Conservation (phyloP, 2,888 invertebrate species). For the Melanostoma mellinum region DNA sequence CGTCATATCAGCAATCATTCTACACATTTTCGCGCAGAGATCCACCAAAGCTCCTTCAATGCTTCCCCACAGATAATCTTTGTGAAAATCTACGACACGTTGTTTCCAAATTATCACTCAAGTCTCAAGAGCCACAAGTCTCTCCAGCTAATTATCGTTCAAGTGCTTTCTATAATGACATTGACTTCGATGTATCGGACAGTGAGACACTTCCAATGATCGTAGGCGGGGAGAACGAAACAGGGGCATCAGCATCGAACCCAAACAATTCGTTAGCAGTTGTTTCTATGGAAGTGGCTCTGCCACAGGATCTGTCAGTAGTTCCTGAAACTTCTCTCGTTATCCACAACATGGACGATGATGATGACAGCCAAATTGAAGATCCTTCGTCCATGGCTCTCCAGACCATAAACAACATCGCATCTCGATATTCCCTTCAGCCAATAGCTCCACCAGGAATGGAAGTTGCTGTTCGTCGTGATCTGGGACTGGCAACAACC, state of each 20-base stretch:
- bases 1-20: conserved; percentile 74
- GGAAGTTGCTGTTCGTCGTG: conserved; percentile 81
- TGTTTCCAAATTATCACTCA: conserved; percentile 85
- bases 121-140: conserved; percentile 84
- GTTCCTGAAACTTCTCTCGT: conserved; percentile 81
- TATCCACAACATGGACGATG: conserved; percentile 78
- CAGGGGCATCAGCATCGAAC: conserved; percentile 75
- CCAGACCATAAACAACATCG: conserved; percentile 74
- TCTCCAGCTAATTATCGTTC: conserved; percentile 83
- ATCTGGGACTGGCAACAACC: conserved; percentile 77
- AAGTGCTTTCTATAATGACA: conserved; percentile 87
- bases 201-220: conserved; percentile 83
- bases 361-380: conserved; percentile 76
- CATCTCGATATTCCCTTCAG: conserved; percentile 78
- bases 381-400: conserved; percentile 75
- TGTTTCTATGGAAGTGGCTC: conserved; percentile 81
- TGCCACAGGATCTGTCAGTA: conserved; percentile 82
- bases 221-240: conserved; percentile 78
- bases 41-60: conserved; percentile 83
- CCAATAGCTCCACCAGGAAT: conserved; percentile 80
- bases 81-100: conserved; percentile 89
- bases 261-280: conserved; percentile 76
- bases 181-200: conserved; percentile 90
- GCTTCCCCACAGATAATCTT: conserved; percentile 89
- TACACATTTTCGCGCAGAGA: conserved; percentile 78